Evolutionary conservation across 2,888 invertebrate species (phyloP).

Genomic region (Odontocerum albicorne): DNA sequence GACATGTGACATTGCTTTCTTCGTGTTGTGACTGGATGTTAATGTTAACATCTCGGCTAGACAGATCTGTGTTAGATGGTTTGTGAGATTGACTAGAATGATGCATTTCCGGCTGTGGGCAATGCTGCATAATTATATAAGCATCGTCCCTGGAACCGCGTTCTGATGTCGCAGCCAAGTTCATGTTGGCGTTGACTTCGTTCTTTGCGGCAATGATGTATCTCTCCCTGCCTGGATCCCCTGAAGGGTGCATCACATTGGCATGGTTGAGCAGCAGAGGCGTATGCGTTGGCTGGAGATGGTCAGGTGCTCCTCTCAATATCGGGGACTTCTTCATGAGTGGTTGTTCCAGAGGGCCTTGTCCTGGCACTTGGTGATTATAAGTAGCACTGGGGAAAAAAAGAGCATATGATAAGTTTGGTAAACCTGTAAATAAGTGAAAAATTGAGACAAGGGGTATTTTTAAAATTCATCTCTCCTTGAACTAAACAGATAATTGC

Average conservation of each 20-base stretch:
- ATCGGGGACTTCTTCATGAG: conserved; percentile 33
- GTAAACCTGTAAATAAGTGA: not conserved
- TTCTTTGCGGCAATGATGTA: conserved; percentile 14
- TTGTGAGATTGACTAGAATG: conserved; percentile 30
- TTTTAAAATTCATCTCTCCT: not conserved
- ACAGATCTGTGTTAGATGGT: conserved; percentile 17
- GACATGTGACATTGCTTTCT: conserved; percentile 2
- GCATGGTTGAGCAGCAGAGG: conserved; percentile 28
- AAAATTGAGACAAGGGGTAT: not conserved
- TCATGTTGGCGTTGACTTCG: conserved; percentile 19
- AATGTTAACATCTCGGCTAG: conserved; percentile 26
- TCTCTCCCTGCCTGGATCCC: not conserved
- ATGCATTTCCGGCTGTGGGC: conserved; percentile 8
- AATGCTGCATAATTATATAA: conserved; percentile 27
- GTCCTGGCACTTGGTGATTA: conserved; percentile 26
- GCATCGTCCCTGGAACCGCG: conserved; percentile 9
- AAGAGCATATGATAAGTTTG: not conserved
- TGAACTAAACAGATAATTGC: not conserved
- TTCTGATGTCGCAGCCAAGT: conserved; percentile 9
- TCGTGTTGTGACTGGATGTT: conserved; percentile 14
- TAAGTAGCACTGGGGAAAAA: conserved; percentile 29
- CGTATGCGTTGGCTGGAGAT: conserved; percentile 8
- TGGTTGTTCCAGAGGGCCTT: conserved; percentile 27
- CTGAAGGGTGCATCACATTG: not conserved
- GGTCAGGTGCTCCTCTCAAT: not conserved